Conservation (phyloP, 2,797 vertebrate genomes). For the Clarias platycephalus region DNA sequence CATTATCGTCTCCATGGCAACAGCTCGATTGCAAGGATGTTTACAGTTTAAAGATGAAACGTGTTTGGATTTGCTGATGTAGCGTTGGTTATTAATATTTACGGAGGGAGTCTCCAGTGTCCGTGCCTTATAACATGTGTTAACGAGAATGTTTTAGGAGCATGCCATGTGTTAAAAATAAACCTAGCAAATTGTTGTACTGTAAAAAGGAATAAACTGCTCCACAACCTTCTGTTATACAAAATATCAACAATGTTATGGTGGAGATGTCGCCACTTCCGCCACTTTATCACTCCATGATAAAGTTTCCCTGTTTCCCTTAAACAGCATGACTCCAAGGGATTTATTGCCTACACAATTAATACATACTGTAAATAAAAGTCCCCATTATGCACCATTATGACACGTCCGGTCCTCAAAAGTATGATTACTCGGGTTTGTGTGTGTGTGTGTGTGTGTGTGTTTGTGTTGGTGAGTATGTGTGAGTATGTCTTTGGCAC, state of each 20-base stretch:
- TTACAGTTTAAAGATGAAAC: neutral
- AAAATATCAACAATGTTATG: neutral
- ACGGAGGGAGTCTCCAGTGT: neutral
- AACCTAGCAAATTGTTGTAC: no score
- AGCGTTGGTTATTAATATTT: neutral
- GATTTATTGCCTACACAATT: neutral
- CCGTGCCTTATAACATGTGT: neutral
- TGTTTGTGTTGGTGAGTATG: constrained; percentile 5
- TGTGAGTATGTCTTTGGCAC: neutral
- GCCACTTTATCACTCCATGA: neutral
- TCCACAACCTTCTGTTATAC: neutral
- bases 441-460: neutral
- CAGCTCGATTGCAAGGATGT: neutral
- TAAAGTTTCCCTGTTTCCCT: neutral
- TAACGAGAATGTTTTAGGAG: neutral
- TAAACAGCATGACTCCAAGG: neutral
- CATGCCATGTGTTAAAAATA: no score
- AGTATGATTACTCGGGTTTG: neutral
- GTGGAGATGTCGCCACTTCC: neutral
- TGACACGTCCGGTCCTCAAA: neutral
- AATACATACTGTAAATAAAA: neutral
- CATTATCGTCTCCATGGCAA: neutral
- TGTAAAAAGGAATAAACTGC: neutral
- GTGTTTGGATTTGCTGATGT: neutral
- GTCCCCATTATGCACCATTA: neutral